phyloP scores from a whole-genome alignment of 2,888 invertebrate species.

The Nemotelus nigrinus region DNA sequence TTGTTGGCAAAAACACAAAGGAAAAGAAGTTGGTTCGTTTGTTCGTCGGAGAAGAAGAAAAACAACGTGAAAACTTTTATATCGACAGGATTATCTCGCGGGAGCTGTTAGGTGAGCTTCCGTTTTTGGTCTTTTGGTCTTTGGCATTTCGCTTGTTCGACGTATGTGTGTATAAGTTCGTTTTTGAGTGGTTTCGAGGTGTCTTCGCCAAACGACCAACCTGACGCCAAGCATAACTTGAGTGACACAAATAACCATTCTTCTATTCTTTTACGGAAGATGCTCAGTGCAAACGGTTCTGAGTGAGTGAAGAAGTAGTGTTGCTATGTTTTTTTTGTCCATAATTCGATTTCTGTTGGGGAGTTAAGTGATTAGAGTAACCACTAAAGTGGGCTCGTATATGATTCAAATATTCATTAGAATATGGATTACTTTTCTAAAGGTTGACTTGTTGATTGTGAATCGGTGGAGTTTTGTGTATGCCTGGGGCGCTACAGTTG shows the following conservation, averaged over 20 bases:
- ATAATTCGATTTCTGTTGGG: not conserved
- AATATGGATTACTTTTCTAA: not conserved
- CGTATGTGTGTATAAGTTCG: not conserved
- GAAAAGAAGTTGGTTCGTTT: not conserved
- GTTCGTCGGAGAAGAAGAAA: not conserved
- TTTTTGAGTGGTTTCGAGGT: not conserved
- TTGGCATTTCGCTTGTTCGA: not conserved
- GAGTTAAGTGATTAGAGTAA: constrained; percentile 20
- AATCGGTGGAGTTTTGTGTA: too few relatives aligned
- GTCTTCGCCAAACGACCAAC: not conserved
- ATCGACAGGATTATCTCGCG: constrained; percentile 38
- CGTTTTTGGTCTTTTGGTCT: not conserved
- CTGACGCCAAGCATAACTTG: not conserved
- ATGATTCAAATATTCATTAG: constrained; percentile 5
- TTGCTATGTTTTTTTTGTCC: constrained; percentile 6
- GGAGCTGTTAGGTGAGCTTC: constrained; percentile 2
- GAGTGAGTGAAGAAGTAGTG: not conserved
- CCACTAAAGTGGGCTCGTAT: not conserved
- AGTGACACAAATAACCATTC: not conserved
- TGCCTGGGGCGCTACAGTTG: too few relatives aligned
- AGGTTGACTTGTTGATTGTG: too few relatives aligned
- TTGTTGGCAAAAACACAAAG: constrained; percentile 21
- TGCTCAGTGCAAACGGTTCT: not conserved
- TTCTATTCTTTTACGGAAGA: not conserved
- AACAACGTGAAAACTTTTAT: constrained; percentile 16